phyloP scores from a whole-genome alignment of 2,888 invertebrate species.

The Drosophila barbarae region DNA sequence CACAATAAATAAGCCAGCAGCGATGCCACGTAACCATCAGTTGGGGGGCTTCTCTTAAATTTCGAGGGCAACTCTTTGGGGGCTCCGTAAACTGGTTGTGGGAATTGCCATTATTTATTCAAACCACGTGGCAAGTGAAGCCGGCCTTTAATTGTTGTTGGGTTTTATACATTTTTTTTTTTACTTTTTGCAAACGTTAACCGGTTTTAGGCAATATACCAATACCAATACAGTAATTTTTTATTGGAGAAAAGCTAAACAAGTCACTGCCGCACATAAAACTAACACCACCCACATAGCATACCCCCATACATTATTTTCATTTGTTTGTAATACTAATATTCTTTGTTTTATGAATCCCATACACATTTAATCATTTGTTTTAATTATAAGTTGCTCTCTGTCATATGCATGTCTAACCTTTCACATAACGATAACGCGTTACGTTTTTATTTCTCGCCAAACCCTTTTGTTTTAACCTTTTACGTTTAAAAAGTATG shows the following conservation, averaged over 20 bases:
- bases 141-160: constrained; percentile 7
- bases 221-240: background rate
- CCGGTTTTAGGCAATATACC: constrained; percentile 10
- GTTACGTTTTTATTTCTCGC: constrained; percentile 14
- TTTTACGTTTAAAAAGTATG: constrained; percentile 1
- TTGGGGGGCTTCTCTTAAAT: background rate
- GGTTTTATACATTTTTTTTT: background rate
- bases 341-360: background rate
- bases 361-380: background rate
- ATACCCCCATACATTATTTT: background rate
- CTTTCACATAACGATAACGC: too few species aligned
- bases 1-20: background rate
- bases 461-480: background rate
- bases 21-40: constrained; percentile 20
- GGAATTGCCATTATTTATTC: constrained; percentile 3
- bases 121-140: constrained; percentile 23
- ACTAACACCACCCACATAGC: background rate
- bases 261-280: background rate
- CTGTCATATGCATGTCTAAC: constrained; percentile 16
- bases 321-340: background rate
- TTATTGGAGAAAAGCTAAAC: background rate
- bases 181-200: constrained; percentile 10
- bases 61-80: constrained; percentile 6
- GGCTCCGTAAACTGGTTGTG: constrained; percentile 11
- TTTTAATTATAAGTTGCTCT: background rate